Base-by-base conservation (phyloP, 2,113 vertebrate genomes). In the Cyrtonyx montezumae region DNA sequence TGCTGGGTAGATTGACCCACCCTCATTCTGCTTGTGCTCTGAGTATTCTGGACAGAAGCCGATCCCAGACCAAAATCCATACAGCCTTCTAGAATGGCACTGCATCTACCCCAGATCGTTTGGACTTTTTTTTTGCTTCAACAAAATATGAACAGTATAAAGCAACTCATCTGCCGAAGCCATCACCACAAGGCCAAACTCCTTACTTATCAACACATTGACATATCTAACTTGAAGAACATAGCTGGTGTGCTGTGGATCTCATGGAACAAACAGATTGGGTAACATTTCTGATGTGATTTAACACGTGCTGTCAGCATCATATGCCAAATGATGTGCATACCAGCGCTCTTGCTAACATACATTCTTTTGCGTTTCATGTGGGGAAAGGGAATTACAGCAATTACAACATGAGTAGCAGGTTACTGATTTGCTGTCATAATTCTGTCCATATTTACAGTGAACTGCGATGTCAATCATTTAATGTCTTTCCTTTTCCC, bases 211-310 rank as follows among this genome's bases (percentile, higher is more conserved):
- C 43, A 78, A 43, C 43, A 22, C 6, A 55, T 71, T 71, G 67
- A 87, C 6, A 13, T 37, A 76, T 23, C 36, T 82, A 89, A 79
- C 48, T 20, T 87, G 58, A 92, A 73, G 70, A 84, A 79, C 76
- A 75, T 7, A 23, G 15, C 37, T 0, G 0, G 8, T 59, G 40
- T 2, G 1, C 59, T 93, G 81, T 68, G n/a, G 62, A 73, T 76
- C 13, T 61, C 11, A 71, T 6, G 46, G 17, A 84, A 51, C 68
- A 76, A 79, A 43, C 12, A 87, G 13, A 81, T 53, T 32, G 84
- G 66, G 43, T 28, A 23, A 61, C 4, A 37, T 59, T 88, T 84
- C 59, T 48, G 20, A 73, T n/a, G 36, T 32, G 26, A n/a, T 67
- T 84, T 51, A 59, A 59, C 13, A 75, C 9, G 15, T 43, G 20